Evolutionary conservation across 2,888 invertebrate genomes (phyloP), one percentile per base, ranked within the genome.

Genomic region (Steinernema scapterisci): DNA sequence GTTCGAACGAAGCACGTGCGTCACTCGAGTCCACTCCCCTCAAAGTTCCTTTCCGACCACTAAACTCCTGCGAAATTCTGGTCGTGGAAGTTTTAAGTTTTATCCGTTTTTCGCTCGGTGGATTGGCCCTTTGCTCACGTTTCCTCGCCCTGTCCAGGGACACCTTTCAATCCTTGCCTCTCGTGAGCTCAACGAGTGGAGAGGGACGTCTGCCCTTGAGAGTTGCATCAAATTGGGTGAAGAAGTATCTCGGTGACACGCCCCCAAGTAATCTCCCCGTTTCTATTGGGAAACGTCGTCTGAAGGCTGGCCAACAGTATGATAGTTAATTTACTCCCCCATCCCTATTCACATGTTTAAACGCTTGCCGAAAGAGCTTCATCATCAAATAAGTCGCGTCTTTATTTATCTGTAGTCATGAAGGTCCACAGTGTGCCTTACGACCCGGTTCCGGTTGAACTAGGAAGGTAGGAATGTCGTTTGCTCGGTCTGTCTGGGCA

Each of bases 191-290:
- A 19, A 52, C 21, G 19, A 23, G 52, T 23, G 27, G 19, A 19
- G 16, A 27, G 63, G 63, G 27, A 19, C 63, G 21, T 25, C 63
- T 63, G 63, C 63, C 63, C 63, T 27, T n/a, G 63, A 63, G 63
- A 63, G 63, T 63, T 63, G 63, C 63, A 63, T 63, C 27, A 63
- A 63, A 63, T 63, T 63, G 63, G 63, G 63, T 63, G 63, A 63
- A 63, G 63, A 63, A 63, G 63, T 63, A 63, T 63, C 63, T 63
- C 31, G 38, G 63, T 16, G 63, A 16, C 63, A 63, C 63, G 63
- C 63, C 63, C 38, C 23, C 25, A 63, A 31, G 63, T 31, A 63
- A 63, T 63, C 63, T 63, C 63, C 31, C 19, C 63, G 23, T 31
- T 63, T 63, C 31, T 25, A 63, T 63, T 9, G 63, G 63, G 31